Base-by-base conservation (phyloP, 1,140 invertebrate genomes). In the Magallana ariakensis region DNA sequence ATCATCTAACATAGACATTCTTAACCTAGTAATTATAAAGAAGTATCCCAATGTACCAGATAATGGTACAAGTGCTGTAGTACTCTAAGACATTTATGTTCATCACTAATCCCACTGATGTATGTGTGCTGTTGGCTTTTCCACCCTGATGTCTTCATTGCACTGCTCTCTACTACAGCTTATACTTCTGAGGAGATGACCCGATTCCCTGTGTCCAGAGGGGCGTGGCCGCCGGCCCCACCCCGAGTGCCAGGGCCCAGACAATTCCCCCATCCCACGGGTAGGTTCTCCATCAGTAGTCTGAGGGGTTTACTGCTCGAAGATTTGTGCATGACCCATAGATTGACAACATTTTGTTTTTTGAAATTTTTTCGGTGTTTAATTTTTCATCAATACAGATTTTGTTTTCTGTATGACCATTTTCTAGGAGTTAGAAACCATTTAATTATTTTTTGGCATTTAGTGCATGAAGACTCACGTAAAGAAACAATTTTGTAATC, bases 141-240 rank as follows among this genome's bases (percentile, higher is more conserved):
- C 22, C 66, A 75, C 22, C 22, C 15, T 75, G 22, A 75, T 75
- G 66, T 75, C 66, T 75, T 26, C 33, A 75, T 75, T 75, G 66
- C 66, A 75, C 66, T 75, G 66, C 66, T 75, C 33, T 75, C 33
- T 75, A 75, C 66, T 75, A 75, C 66, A 75, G 66, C 66, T 26
- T 75, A 33, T 75, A 75, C 66, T 70, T 70, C 62, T 75, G 66
- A 75, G 66, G 66, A 75, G 66, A 75, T 75, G 66, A 75, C 66
- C 66, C 66, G 66, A 33, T 75, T 75, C 22, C 66, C 66, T 33
- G 66, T 19, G 66, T 26, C 66, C 22, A 26, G 66, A 75, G 66
- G 66, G 22, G 33, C 66, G 22, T 75, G 66, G 66, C 66, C 66
- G 66, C 66, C 66, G 66, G 66, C 66, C 22, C 66, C 66, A 46